These are phyloP conservation scores for Trachelus iudaicus DNA, from an alignment of 2,888 invertebrate species.

Conservation along the genomic window DNA sequence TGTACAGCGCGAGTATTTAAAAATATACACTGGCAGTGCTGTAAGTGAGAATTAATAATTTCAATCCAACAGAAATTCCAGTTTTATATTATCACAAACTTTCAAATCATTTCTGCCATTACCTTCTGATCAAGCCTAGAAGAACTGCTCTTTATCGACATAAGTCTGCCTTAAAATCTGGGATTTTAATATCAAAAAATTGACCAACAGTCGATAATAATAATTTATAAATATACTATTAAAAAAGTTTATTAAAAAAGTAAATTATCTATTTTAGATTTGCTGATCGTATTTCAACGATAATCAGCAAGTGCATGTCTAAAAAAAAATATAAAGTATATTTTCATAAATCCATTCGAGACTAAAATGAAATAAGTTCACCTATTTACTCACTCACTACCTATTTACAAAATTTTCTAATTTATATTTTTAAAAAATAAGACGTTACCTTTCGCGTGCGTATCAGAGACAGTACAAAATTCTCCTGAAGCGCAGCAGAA, in stretches of 20 bases:
- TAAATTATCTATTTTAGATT: neutral
- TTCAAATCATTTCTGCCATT: neutral
- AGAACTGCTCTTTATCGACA: neutral
- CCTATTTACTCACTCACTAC: neutral
- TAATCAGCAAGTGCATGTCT: neutral
- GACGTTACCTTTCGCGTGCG: neutral
- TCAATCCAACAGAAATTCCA: neutral
- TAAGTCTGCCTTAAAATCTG: neutral
- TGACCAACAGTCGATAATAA: neutral
- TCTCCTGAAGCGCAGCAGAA: neutral
- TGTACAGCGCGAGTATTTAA: neutral
- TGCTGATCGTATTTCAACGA: neutral
- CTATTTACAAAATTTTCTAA: neutral
- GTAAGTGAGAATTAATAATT: neutral
- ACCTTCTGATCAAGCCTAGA: neutral
- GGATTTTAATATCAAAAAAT: neutral
- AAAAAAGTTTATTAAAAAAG: neutral
- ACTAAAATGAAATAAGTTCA: neutral
- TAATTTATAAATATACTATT: neutral
- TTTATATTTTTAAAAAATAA: neutral
- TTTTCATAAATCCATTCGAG: neutral
- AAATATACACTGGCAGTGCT: neutral
- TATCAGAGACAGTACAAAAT: neutral
- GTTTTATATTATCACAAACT: neutral
- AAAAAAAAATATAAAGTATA: neutral